Evolutionary conservation across 2,797 vertebrate genomes (phyloP), one percentile per base, ranked within the genome.

Genomic region (Eulemur mongoz): DNA sequence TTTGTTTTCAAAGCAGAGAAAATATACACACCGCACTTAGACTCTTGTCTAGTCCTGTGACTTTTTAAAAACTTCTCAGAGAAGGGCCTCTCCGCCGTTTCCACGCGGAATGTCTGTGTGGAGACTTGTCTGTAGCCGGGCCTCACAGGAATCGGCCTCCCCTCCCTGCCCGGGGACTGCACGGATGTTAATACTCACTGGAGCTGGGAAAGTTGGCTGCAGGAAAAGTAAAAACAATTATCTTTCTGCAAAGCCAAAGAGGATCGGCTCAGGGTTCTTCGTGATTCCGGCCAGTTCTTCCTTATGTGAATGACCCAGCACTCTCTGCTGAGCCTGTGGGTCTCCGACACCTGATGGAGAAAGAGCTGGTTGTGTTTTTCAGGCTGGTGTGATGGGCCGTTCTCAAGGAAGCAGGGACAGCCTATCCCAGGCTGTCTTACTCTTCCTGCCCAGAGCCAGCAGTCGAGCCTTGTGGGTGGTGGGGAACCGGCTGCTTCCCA

Each of bases 1-100:
- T 89, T 80, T 67, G 32, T 79, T 83, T 73, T n/a, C 83, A 76
- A 92, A 82, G n/a, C 3, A 2, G 40, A 81, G 50, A 59, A 89
- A 40, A 27, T 54, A 48, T 35, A 54, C 18, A 43, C 5, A 25
- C 10, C 65, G 38, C 84, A 15, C 65, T 76, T 30, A 38, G 45
- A 57, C 18, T 61, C 22, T 45, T 17, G 1, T 30, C 20, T 18
- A n/a, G 45, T 48, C 78, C 78, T 4, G 23, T 27, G 81, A 70
- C 54, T 78, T 91, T 70, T 38, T 4, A 40, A 14, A 59, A 76
- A 32, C 22, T 40, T 61, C 50, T 50, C 7, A 7, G 52, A 85
- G 67, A 61, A 40, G 0, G 45, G 43, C 59, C 17, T 8, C 38
- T 69, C 17, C 7, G 81, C 40, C 38, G 27, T 25, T 50, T 70